Evolutionary conservation across 23 tunicate species (phyloP).

Genomic region (Styela clava): DNA sequence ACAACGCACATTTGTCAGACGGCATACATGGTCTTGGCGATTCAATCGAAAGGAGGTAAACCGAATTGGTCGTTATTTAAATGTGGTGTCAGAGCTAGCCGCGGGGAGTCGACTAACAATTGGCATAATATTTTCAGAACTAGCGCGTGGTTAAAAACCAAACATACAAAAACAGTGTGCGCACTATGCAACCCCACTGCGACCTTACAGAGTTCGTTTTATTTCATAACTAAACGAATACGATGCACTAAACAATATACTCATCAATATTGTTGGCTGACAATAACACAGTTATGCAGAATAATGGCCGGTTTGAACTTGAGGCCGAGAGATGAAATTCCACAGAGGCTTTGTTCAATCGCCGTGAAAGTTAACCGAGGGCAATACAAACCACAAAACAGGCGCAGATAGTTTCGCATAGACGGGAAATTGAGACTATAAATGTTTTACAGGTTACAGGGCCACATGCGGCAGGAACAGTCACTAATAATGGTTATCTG

Average conservation of each 20-base stretch:
- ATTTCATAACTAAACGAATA: not conserved
- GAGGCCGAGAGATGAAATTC: not conserved
- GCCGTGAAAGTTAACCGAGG: not conserved
- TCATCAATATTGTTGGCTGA: too few relatives aligned
- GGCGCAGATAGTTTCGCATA: too few relatives aligned
- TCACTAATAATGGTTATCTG: too few relatives aligned
- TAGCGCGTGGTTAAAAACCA: not conserved
- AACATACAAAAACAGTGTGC: not conserved
- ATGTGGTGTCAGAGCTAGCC: not conserved
- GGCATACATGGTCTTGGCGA: too few relatives aligned
- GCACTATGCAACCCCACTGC: not conserved
- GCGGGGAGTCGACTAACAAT: not conserved
- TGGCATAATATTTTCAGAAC: not conserved
- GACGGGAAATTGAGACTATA: too few relatives aligned
- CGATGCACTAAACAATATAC: not conserved
- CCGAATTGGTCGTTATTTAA: not conserved
- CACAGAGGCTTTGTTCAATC: not conserved
- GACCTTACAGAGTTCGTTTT: not conserved
- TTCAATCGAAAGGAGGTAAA: too few relatives aligned
- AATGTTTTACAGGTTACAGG: too few relatives aligned
- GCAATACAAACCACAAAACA: not conserved
- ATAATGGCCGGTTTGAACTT: not conserved
- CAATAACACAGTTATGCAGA: too few relatives aligned
- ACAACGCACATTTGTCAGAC: too few relatives aligned
- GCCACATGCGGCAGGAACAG: too few relatives aligned